Base-by-base conservation (phyloP, 2,797 vertebrate species). In the Falco novaeseelandiae region DNA sequence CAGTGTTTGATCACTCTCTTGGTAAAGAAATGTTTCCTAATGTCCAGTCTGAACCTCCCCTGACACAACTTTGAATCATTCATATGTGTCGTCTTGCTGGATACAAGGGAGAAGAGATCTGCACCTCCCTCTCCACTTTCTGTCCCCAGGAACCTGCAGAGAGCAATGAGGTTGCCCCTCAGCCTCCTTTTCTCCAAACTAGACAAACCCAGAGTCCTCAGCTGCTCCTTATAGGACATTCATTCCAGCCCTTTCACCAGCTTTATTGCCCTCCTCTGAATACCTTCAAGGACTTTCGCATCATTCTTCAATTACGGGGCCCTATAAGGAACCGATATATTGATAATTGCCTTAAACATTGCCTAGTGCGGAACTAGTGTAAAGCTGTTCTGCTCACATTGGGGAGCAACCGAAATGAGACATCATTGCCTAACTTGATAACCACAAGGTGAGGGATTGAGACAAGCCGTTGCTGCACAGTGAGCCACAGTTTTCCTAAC, bases 31-130 rank as follows among this genome's bases (percentile, higher is more conserved):
- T 36, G 8, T 5, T 78, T 66, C 23, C 6, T 74, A 19, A 27
- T 30, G 5, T 55, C 26, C 14, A 61, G 25, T 14, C 5, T 57
- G 62, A 81, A 70, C 14, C n/a, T 32, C 12, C 7, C 7, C 9
- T 22, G 23, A 7, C 14, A 5, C 32, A 80, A 25, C 27, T 77
- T 49, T 74, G 42, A 76, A 38, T 27, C 34, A 21, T 66, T 71
- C 16, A 6, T 13, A 74, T 0, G 1, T 1, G 3, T 36, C 17
- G 20, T 74, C 3, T 58, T 14, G 8, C 12, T 62, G 11, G 5
- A 44, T 34, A 32, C 15, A 7, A 71, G 27, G 48, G 16, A 80
- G 10, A 62, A 61, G 48, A 93, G 25, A 30, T 66, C 10, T 32
- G 13, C 25, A 61, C 3, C 26, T 83, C 11, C 12, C 20, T 61